Evolutionary conservation across 2,888 invertebrate species (phyloP).

Genomic region (Amblyjoppa fuscipennis): DNA sequence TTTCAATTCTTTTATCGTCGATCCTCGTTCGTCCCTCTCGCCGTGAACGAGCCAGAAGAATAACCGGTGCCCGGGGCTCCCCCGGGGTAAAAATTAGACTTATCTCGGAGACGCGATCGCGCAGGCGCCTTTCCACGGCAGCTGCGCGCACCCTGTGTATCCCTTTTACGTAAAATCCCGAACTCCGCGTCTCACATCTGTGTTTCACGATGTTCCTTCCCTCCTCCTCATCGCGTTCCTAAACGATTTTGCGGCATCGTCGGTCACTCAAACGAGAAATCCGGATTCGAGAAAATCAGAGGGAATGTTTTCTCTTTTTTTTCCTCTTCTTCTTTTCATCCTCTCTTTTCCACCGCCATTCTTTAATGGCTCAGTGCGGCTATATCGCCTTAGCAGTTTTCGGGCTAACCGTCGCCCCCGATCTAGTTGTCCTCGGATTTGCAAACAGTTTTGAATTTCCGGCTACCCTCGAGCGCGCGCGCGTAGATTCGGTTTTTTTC

Average conservation of each 20-base stretch:
- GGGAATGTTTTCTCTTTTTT: conserved; percentile 43
- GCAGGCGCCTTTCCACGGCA: conserved; percentile 71
- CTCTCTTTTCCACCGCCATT: conserved; percentile 22
- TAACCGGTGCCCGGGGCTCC: conserved; percentile 58
- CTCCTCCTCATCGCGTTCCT: neutral
- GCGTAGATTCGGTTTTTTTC: conserved; percentile 63
- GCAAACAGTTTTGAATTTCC: conserved; percentile 77
- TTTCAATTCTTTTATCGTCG: conserved; percentile 40
- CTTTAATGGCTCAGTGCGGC: neutral
- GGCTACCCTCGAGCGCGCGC: conserved; percentile 44
- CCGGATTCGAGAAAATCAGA: conserved; percentile 58
- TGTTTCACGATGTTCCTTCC: neutral
- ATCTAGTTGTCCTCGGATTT: conserved; percentile 74
- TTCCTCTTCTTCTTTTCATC: conserved; percentile 50
- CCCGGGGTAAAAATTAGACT: conserved; percentile 81
- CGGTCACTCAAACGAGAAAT: conserved; percentile 26
- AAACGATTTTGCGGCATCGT: conserved; percentile 63
- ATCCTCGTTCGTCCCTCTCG: conserved; percentile 38
- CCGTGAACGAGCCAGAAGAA: conserved; percentile 68
- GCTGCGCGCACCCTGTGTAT: conserved; percentile 58
- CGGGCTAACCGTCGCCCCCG: conserved; percentile 7
- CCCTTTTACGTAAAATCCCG: conserved; percentile 22
- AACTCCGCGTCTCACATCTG: conserved; percentile 20
- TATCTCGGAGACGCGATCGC: conserved; percentile 81
- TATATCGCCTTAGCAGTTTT: conserved; percentile 63